A percentile compares a stretch with the other conserved stretches of the same genome.
Evolutionary conservation across 2,888 invertebrate genomes (phyloP).

Genomic region (Apotomis turbidana): DNA sequence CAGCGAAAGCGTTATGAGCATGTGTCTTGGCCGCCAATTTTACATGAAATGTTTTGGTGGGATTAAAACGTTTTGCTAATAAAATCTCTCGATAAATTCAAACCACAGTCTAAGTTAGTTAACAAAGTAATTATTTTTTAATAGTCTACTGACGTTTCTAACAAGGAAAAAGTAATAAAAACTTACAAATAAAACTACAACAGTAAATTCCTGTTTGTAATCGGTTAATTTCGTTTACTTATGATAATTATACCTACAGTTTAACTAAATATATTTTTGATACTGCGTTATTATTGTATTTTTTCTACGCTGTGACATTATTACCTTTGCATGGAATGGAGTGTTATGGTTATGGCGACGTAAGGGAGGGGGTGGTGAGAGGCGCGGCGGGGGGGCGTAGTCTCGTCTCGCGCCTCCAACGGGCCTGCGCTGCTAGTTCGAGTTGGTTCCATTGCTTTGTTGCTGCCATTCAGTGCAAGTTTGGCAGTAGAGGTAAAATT

Average conservation of each 20-base stretch:
- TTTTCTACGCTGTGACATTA: slow-evolving; percentile 42
- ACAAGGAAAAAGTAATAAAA: not conserved
- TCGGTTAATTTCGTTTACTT: not conserved
- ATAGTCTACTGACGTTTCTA: not conserved
- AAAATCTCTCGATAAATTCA: slow-evolving; percentile 58
- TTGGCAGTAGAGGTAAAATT: slow-evolving; percentile 73
- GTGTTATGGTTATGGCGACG: slow-evolving; percentile 19
- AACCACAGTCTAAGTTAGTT: slow-evolving; percentile 55
- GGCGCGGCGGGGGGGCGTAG: slow-evolving; percentile 46
- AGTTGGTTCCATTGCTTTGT: slow-evolving; percentile 25
- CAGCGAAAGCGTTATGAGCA: too few relatives aligned
- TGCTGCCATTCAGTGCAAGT: slow-evolving; percentile 61
- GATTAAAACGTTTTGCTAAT: slow-evolving; percentile 50
- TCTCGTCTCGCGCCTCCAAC: slow-evolving; percentile 48
- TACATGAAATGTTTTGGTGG: too few relatives aligned
- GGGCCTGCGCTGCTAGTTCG: not conserved
- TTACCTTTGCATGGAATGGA: slow-evolving; percentile 23
- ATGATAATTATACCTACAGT: not conserved
- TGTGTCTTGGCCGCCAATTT: too few relatives aligned
- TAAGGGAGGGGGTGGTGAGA: slow-evolving; percentile 47
- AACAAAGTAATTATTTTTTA: not conserved
- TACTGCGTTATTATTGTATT: slow-evolving; percentile 60
- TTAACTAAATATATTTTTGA: slow-evolving; percentile 46
- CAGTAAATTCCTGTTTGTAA: not conserved
- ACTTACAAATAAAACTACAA: not conserved